Evolutionary conservation across 2,888 invertebrate genomes (phyloP), one percentile per base, ranked within the genome.

Genomic region (Palloptera scutellata): DNA sequence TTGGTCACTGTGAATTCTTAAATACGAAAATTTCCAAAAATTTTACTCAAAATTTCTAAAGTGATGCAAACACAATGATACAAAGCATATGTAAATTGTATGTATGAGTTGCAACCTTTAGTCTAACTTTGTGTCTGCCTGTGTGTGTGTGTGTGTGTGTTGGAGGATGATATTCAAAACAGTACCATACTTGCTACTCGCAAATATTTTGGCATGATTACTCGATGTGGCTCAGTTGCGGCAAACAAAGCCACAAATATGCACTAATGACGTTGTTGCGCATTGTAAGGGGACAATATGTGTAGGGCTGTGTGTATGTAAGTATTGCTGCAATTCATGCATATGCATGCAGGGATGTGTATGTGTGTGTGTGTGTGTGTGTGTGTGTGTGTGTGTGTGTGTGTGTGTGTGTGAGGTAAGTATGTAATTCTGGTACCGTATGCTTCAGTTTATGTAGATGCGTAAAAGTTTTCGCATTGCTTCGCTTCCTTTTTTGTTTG

Each of bases 191-290:
- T 52, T 41, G 40, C 30, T 13, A 8, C 19, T 53, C 10, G 45
- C 64, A 20, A 58, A 61, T 58, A 57, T 78, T 77, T 78, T 75
- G 74, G 74, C 73, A 78, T 78, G 79, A 81, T 79, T 78, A 80
- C 78, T 81, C 78, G 75, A 73, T 78, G 80, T 68, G 73, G 72
- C 73, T 69, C 72, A 73, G 75, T 76, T 81, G 82, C 74, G 79
- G 82, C 78, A 79, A 78, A 78, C 76, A 77, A 78, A 79, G 79
- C 81, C 81, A 81, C 81, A 82, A 82, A 81, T 81, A 80, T 78
- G 77, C 79, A 78, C 81, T 80, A 80, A 80, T 80, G 80, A 81
- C 75, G 81, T 77, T 61, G 43, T 20, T 65, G 45, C 19, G 43
- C n/a, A 20, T 42, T 51, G 64, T 42, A 30, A 58, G 15, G 13